Percentiles rank a stretch among this genome's conserved stretches.
Conservation (phyloP, 2,888 invertebrate species). For the Agonopterix heracliana region DNA sequence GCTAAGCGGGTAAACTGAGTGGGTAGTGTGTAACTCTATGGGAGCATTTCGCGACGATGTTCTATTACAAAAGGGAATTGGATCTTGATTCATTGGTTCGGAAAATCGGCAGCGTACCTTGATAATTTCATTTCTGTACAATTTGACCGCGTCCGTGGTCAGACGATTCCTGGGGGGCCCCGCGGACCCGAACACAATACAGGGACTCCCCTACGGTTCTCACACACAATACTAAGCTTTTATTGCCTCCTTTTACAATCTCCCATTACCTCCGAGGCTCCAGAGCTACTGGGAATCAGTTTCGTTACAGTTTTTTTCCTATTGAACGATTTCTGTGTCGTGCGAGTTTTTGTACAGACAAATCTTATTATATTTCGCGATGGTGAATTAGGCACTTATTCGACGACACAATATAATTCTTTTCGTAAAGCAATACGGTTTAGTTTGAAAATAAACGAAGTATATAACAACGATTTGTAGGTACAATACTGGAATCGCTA, state of each 20-base stretch:
- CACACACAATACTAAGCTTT: constrained; percentile 75
- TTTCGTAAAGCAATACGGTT: constrained; percentile 5
- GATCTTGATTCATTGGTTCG: constrained; percentile 77
- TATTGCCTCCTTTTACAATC: constrained; percentile 76
- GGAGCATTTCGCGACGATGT: constrained; percentile 72
- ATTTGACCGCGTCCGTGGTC: constrained; percentile 75
- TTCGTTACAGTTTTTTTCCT: constrained; percentile 62
- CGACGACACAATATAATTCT: constrained; percentile 14
- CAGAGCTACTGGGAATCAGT: constrained; percentile 67
- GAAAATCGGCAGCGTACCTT: constrained; percentile 77
- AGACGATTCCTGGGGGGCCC: constrained; percentile 70
- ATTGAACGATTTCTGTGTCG: constrained; percentile 58
- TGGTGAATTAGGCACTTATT: constrained; percentile 23
- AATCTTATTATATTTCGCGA: constrained; percentile 30
- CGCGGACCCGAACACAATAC: constrained; percentile 69
- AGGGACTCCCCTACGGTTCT: constrained; percentile 66
- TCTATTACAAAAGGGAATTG: constrained; percentile 77
- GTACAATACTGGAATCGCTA: constrained; percentile 29
- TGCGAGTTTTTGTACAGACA: constrained; percentile 44
- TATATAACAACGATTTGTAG: constrained; percentile 4
- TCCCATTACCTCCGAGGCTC: constrained; percentile 72
- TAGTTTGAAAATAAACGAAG: neutral
- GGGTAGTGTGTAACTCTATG: constrained; percentile 68
- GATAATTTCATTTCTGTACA: constrained; percentile 78
- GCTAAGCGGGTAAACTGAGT: constrained; percentile 62